Percentiles rank a stretch among this genome's conserved stretches.
Conservation (phyloP, 2,888 invertebrate species). For the Eupithecia tripunctaria region DNA sequence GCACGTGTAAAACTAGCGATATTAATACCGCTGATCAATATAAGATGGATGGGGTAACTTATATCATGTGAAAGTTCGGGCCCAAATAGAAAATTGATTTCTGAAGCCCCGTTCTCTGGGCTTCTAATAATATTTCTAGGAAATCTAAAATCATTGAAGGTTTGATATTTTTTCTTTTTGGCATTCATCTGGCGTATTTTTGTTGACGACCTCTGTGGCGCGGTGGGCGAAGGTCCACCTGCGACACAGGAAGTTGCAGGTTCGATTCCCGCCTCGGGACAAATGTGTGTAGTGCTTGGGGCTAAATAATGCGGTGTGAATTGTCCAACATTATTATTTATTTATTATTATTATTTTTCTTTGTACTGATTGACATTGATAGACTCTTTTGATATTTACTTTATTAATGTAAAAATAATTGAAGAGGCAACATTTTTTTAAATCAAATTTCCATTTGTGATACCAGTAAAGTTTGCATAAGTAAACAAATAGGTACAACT, state of each 20-base stretch:
- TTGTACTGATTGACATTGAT: neutral
- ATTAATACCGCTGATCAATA: neutral
- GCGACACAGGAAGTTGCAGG: too few relatives aligned
- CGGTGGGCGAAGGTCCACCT: too few relatives aligned
- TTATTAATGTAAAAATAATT: neutral
- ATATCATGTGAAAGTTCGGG: slow-evolving; percentile 10
- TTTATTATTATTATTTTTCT: too few relatives aligned
- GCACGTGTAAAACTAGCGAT: neutral
- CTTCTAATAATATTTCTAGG: neutral
- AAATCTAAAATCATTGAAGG: neutral
- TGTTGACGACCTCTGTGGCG: too few relatives aligned
- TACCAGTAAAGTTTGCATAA: too few relatives aligned
- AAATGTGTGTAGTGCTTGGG: too few relatives aligned
- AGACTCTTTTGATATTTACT: neutral
- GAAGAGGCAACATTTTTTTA: neutral
- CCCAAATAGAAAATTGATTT: slow-evolving; percentile 23
- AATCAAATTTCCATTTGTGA: neutral
- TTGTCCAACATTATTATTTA: too few relatives aligned
- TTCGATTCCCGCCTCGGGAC: too few relatives aligned
- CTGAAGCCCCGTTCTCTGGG: neutral
- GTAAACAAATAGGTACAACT: too few relatives aligned
- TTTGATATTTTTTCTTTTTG: neutral
- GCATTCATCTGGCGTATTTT: neutral
- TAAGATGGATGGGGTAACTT: slow-evolving; percentile 1
- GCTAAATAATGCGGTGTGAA: too few relatives aligned